phyloP scores from a whole-genome alignment of 2,888 invertebrate species.

The Nycteola revayana region DNA sequence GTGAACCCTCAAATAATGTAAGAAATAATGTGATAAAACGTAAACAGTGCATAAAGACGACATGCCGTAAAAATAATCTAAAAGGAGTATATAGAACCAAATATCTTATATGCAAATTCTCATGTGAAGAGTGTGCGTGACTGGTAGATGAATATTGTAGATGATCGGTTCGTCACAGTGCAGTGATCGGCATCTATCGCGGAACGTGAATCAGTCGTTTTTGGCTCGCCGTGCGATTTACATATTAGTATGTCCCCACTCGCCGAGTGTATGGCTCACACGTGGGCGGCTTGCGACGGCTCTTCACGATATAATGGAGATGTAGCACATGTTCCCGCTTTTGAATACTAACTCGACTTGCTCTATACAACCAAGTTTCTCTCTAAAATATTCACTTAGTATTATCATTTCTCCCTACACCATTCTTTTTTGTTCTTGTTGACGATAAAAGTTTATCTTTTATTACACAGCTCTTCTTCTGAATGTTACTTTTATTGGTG shows the following conservation, averaged over 20 bases:
- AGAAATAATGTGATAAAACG: too few relatives aligned
- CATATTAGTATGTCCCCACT: slow-evolving; percentile 56
- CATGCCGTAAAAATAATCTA: neutral
- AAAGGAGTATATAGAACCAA: slow-evolving; percentile 9
- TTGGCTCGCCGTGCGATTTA: slow-evolving; percentile 60
- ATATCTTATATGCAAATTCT: slow-evolving; percentile 18
- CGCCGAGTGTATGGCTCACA: slow-evolving; percentile 47
- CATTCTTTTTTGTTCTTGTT: slow-evolving; percentile 12
- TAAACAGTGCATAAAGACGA: too few relatives aligned
- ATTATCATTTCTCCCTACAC: slow-evolving; percentile 12
- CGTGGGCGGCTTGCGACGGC: slow-evolving; percentile 51
- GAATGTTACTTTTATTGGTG: neutral
- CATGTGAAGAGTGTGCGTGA: slow-evolving; percentile 31
- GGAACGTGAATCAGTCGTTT: slow-evolving; percentile 48
- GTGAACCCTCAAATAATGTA: too few relatives aligned
- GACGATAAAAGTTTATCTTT: slow-evolving; percentile 8
- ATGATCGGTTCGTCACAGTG: slow-evolving; percentile 49
- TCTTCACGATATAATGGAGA: slow-evolving; percentile 43
- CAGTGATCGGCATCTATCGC: slow-evolving; percentile 47
- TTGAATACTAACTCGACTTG: slow-evolving; percentile 40
- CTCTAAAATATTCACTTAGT: slow-evolving; percentile 22
- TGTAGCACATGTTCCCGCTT: slow-evolving; percentile 46
- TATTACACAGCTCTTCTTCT: neutral
- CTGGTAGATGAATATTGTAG: slow-evolving; percentile 31
- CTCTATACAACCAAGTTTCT: slow-evolving; percentile 30